Conservation (phyloP, 92 coral and sea anemone genomes). For the Phenganax marumi region DNA sequence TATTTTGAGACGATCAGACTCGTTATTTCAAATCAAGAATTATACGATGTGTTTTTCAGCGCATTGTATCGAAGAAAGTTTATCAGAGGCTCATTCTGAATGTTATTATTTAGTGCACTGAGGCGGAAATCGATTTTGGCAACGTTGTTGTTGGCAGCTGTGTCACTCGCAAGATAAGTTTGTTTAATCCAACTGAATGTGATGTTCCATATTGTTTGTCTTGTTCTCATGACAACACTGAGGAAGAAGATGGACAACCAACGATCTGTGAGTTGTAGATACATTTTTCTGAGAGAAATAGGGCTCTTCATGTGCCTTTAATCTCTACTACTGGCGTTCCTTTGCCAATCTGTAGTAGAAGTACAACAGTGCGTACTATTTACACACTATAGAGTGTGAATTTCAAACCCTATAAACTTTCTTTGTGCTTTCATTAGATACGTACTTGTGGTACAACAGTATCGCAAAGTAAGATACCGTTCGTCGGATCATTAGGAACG, state of each 20-base stretch:
- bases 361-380: too few species aligned
- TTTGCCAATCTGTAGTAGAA: too few species aligned
- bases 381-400: too few species aligned
- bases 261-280: conserved; percentile 37
- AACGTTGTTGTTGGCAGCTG: conserved; percentile 84
- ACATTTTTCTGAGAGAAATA: neutral
- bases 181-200: conserved; percentile 91
- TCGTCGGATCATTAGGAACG: too few species aligned
- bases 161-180: conserved; percentile 66
- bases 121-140: conserved; percentile 68
- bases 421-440: too few species aligned
- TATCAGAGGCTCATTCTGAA: neutral
- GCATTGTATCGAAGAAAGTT: neutral
- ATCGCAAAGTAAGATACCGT: too few species aligned
- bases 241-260: conserved; percentile 71
- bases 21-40: neutral
- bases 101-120: conserved; percentile 57
- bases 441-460: too few species aligned
- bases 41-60: neutral
- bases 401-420: too few species aligned
- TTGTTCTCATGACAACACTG: conserved; percentile 64
- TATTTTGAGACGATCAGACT: too few species aligned
- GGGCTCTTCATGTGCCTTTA: too few species aligned
- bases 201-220: conserved; percentile 74
- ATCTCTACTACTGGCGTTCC: too few species aligned